Evolutionary conservation across 2,113 vertebrate species (phyloP).

Genomic region (Austrofundulus limnaeus): DNA sequence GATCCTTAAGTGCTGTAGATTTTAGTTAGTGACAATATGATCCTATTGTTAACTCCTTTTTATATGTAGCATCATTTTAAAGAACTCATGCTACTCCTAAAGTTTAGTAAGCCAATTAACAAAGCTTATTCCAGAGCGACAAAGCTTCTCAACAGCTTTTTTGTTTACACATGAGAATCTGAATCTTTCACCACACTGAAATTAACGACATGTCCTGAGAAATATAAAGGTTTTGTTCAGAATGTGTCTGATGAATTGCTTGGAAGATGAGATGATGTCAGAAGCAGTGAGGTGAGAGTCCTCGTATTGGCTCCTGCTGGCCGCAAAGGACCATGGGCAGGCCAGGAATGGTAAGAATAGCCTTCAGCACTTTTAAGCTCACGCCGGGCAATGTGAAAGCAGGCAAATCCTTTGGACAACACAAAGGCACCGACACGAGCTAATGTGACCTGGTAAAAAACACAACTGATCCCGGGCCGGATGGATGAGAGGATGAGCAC

Average conservation of each 20-base stretch:
- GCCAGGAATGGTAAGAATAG: slow-evolving; percentile 5
- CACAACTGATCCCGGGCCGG: slow-evolving; percentile 1
- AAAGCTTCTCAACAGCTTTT: not conserved
- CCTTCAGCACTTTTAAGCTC: not conserved
- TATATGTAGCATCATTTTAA: not conserved
- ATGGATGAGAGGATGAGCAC: slow-evolving; percentile 1
- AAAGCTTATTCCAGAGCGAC: not conserved
- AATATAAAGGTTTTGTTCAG: not conserved
- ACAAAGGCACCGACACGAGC: not conserved
- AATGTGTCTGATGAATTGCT: not conserved
- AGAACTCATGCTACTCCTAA: not conserved
- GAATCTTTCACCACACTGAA: not conserved
- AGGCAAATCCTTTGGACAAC: slow-evolving; percentile 23
- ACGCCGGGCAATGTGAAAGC: not conserved
- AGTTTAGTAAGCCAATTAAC: slow-evolving; percentile 7
- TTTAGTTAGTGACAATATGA: not conserved
- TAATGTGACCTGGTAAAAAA: slow-evolving; percentile 1
- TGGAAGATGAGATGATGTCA: not conserved
- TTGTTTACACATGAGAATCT: not conserved
- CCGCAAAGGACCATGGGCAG: not conserved
- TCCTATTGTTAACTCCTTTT: not conserved
- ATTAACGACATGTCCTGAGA: not conserved
- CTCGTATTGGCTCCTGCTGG: not conserved
- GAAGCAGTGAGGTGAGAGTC: not conserved
- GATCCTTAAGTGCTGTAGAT: not conserved